Percentiles rank a stretch among this genome's conserved stretches.
Conservation (phyloP, 2,888 invertebrate species). For the Eupithecia exiguata region DNA sequence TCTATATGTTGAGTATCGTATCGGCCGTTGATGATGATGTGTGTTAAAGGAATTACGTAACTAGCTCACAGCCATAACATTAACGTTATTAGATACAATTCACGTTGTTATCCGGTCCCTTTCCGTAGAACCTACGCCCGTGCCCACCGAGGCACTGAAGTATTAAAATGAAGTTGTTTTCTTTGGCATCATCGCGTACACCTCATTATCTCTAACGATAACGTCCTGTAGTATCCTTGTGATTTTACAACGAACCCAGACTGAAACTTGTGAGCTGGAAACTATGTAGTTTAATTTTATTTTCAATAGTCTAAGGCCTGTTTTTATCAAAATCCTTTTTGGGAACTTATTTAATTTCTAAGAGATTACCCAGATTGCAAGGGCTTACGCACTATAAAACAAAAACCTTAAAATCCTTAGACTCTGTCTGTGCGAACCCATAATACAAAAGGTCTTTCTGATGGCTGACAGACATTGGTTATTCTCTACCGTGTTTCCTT, state of each 20-base stretch:
- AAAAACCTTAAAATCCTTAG: too few species aligned
- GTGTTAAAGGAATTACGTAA: background rate
- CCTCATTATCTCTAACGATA: slow-evolving; percentile 27
- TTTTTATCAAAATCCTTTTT: background rate
- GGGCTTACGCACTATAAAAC: too few species aligned
- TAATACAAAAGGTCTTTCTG: background rate
- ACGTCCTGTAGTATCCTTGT: slow-evolving; percentile 18
- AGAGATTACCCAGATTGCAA: too few species aligned
- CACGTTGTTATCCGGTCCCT: slow-evolving; percentile 5
- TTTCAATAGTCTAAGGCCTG: background rate
- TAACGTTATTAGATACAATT: slow-evolving; percentile 5
- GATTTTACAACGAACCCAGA: slow-evolving; percentile 23
- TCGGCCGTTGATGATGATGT: background rate
- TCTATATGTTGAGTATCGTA: background rate
- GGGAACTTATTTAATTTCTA: too few species aligned
- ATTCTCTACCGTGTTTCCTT: background rate
- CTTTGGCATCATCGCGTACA: slow-evolving; percentile 20
- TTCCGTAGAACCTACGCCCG: slow-evolving; percentile 1
- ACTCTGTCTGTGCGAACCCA: too few species aligned
- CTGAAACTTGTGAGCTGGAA: slow-evolving; percentile 5
- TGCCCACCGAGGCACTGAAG: slow-evolving; percentile 1
- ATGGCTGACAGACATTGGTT: background rate
- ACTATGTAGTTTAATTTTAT: slow-evolving; percentile 10
- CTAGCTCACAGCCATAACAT: slow-evolving; percentile 1
- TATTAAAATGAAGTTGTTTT: slow-evolving; percentile 11